Percentiles rank a stretch among this genome's conserved stretches.
These are phyloP conservation scores for Eretmochelys imbricata DNA, from an alignment of 2,113 vertebrate genomes.

Conservation along the genomic window DNA sequence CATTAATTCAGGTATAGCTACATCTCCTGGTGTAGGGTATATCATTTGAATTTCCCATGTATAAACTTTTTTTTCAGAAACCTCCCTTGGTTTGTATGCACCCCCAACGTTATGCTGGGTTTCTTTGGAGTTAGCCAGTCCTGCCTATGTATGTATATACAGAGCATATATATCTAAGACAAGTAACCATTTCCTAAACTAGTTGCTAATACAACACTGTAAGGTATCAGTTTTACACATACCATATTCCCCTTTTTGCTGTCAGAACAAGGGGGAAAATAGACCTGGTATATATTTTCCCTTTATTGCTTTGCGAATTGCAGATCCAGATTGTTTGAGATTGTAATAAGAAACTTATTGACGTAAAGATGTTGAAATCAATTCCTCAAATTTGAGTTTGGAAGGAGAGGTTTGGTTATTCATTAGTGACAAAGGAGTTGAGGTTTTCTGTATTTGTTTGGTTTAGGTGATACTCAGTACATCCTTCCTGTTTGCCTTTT, in stretches of 20 bases:
- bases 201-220: constrained; percentile 13
- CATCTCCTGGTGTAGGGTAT: accelerated
- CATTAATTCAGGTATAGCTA: background rate
- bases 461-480: background rate
- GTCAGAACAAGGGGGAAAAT: constrained; percentile 18
- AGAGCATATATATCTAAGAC: background rate
- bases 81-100: background rate
- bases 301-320: background rate
- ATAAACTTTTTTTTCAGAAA: background rate
- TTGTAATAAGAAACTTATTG: constrained; percentile 18
- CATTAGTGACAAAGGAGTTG: background rate
- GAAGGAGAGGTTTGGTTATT: constrained; percentile 15
- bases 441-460: constrained; percentile 1
- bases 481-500: background rate
- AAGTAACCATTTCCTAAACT: constrained; percentile 1
- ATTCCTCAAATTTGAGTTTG: constrained; percentile 2
- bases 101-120: background rate
- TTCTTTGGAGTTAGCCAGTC: background rate
- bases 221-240: constrained; percentile 31
- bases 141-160: background rate
- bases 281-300: background rate
- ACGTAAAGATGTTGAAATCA: constrained; percentile 24
- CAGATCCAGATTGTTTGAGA: background rate
- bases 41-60: background rate
- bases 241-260: background rate